phyloP scores from a whole-genome alignment of 2,888 invertebrate species.

The Stictocephala bisonia region DNA sequence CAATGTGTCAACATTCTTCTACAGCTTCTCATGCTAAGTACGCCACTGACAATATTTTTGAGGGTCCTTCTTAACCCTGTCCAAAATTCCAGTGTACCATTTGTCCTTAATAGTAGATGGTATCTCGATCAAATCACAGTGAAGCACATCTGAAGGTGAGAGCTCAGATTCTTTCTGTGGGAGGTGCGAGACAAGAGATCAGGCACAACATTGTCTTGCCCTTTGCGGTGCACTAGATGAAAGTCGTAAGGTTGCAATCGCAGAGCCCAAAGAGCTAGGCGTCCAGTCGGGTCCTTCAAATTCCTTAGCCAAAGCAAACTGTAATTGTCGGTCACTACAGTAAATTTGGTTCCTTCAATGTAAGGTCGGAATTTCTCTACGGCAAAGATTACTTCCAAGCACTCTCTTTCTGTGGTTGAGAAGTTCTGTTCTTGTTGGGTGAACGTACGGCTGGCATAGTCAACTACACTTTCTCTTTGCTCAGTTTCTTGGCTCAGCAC shows the following conservation, averaged over 20 bases:
- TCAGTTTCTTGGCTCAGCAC: conserved; percentile 54
- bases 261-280: conserved; percentile 55
- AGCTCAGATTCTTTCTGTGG: not conserved
- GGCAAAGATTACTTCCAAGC: conserved; percentile 54
- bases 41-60: not conserved
- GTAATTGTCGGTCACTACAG: conserved; percentile 23
- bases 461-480: conserved; percentile 53
- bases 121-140: no score
- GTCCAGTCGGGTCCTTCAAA: conserved; percentile 48
- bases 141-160: no score
- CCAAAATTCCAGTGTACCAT: conserved; percentile 28
- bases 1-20: not conserved
- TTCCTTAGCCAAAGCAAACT: conserved; percentile 47
- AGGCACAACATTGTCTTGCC: conserved; percentile 28
- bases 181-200: conserved; percentile 10
- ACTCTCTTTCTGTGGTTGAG: conserved; percentile 56
- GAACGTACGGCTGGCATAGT: conserved; percentile 55
- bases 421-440: conserved; percentile 53
- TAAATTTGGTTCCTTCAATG: conserved; percentile 54
- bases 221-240: conserved; percentile 10
- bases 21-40: not conserved
- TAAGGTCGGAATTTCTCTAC: conserved; percentile 56
- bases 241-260: conserved; percentile 45
- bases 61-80: not conserved
- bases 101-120: not conserved